Base-by-base conservation (phyloP, 2,797 vertebrate genomes). In the Cryptoprocta ferox region DNA sequence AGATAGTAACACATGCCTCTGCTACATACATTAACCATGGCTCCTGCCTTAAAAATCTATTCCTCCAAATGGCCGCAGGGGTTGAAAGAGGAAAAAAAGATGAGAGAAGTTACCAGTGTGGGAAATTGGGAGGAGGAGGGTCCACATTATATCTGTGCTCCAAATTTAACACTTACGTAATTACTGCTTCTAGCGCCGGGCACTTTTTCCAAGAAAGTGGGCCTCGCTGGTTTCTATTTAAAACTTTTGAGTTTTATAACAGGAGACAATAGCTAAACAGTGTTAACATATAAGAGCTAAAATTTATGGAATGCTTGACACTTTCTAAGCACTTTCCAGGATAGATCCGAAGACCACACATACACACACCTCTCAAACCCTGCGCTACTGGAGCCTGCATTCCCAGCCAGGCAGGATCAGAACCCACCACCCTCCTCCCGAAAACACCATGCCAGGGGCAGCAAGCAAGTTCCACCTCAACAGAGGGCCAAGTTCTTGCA, bases 221-320 rank as follows among this genome's bases (percentile, higher is more conserved):
- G 82, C 15, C 82, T n/a, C 53, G 82, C 68, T 11, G 10, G 42
- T 65, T 97, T 89, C 94, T 94, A 76, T 96, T 89, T 96, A 91
- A 95, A 96, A 75, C 18, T 56, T 59, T 32, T 94, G 15, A 21
- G 59, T 94, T 92, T 82, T 88, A 42, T 61, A 89, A 95, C 30
- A 86, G 13, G 92, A 87, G 70, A 37, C 30, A 75, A 79, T 42
- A 48, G 12, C 19, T 83, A 65, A n/a, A 53, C 30, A 53, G 48
- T 30, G 30, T 45, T 85, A 85, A 78, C 63, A 53, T 35, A 66
- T 11, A 59, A 66, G 1, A 68, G 19, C 82, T 86, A 76, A 82
- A 91, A 73, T 87, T 79, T 91, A 92, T 4, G 53, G 12, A 80
- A 32, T 26, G n/a, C 39, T 28, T 73, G 50, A 65, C 89, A 65